phyloP scores from a whole-genome alignment of 2,888 invertebrate genomes.

The Melinaea menophilus region DNA sequence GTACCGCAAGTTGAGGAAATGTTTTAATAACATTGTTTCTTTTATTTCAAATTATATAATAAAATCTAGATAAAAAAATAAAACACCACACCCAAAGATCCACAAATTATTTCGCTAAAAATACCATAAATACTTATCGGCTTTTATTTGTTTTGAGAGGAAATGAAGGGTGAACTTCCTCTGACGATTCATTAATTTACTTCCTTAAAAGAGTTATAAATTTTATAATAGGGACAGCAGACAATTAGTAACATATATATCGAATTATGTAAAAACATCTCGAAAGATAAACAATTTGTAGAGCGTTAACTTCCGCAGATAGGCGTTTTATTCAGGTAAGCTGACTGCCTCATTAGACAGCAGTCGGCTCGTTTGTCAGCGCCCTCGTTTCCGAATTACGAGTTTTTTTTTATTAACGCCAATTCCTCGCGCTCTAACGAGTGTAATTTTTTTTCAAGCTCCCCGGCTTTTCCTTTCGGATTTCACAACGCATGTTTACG shows the following conservation, averaged over 20 bases:
- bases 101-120: neutral
- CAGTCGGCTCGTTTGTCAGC: conserved; percentile 66
- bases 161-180: conserved; percentile 28
- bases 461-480: conserved; percentile 35
- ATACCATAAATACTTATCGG: conserved; percentile 3
- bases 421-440: conserved; percentile 65
- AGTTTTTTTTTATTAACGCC: conserved; percentile 67
- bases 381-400: conserved; percentile 57
- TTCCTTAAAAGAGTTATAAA: conserved; percentile 15
- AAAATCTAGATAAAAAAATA: neutral
- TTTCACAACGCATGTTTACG: conserved; percentile 31
- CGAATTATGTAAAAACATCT: neutral
- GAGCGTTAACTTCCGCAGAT: conserved; percentile 33
- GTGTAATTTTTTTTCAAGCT: conserved; percentile 55
- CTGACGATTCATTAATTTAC: conserved; percentile 30
- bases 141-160: conserved; percentile 22
- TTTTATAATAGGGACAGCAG: neutral
- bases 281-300: conserved; percentile 32
- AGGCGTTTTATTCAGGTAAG: conserved; percentile 59
- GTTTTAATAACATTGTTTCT: neutral
- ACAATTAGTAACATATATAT: conserved; percentile 1
- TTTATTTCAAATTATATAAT: neutral
- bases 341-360: conserved; percentile 60
- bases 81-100: neutral
- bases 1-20: neutral